A percentile compares a stretch with the other conserved stretches of the same genome.
Conservation (phyloP, 2,888 invertebrate genomes). For the Cistogaster globosa region DNA sequence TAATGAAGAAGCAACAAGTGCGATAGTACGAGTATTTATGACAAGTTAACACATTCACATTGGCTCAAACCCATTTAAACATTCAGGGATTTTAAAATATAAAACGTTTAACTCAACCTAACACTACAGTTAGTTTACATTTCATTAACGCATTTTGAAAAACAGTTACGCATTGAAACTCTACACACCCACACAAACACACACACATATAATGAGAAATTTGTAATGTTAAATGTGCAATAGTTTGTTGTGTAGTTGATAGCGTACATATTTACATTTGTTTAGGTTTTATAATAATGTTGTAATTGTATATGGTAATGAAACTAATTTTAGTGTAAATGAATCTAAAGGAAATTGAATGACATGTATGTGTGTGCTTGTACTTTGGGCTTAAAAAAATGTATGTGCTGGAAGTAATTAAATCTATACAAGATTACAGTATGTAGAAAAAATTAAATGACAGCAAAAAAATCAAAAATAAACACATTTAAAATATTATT, state of each 20-base stretch:
- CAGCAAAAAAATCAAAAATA: background rate
- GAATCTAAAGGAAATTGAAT: constrained; percentile 63
- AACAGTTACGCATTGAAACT: constrained; percentile 55
- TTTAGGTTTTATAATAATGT: background rate
- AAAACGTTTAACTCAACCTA: too few relatives aligned
- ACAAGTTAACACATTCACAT: constrained; percentile 43
- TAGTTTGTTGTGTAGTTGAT: constrained; percentile 56
- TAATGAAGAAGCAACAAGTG: constrained; percentile 59
- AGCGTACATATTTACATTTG: constrained; percentile 33
- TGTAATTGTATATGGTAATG: constrained; percentile 75
- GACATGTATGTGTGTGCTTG: constrained; percentile 38
- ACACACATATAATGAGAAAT: background rate
- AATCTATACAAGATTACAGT: background rate
- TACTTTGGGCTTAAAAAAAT: constrained; percentile 3
- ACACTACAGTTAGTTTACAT: too few relatives aligned
- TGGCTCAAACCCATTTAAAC: background rate
- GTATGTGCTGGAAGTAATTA: constrained; percentile 66
- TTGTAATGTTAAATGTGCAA: background rate
- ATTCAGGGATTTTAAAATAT: constrained; percentile 19
- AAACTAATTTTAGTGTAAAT: constrained; percentile 79
- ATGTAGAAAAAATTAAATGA: constrained; percentile 3
- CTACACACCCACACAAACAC: background rate
- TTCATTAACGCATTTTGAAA: constrained; percentile 73
- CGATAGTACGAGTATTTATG: constrained; percentile 21
- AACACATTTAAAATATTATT: too few relatives aligned